Percentiles rank a stretch among this genome's conserved stretches.
These are phyloP conservation scores for Hirtodrosophila trivittata DNA, from an alignment of 2,888 invertebrate genomes.

Conservation along the genomic window DNA sequence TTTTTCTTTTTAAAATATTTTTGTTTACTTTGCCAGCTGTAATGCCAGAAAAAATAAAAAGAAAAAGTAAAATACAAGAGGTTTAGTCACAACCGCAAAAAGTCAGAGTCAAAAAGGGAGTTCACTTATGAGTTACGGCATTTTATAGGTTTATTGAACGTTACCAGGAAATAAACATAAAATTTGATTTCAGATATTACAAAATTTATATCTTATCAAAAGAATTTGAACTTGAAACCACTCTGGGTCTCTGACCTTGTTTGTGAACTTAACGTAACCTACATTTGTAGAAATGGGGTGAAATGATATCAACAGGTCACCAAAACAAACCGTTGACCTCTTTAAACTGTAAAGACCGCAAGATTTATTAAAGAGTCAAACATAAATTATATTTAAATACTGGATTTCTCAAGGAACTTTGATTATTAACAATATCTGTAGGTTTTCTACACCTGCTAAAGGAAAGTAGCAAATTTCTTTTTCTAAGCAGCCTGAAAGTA, in stretches of 20 bases:
- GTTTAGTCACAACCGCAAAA: conserved; percentile 49
- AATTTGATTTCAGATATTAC: no score
- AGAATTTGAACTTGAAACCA: not conserved
- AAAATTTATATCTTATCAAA: not conserved
- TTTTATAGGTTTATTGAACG: not conserved
- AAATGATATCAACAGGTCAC: no score
- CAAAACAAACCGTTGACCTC: no score
- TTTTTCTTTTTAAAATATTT: conserved; percentile 21
- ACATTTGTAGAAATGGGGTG: not conserved
- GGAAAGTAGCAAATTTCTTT: no score
- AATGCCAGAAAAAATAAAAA: conserved; percentile 54
- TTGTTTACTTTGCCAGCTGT: conserved; percentile 50
- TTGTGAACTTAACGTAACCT: not conserved
- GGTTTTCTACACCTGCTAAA: no score
- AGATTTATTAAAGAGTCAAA: no score
- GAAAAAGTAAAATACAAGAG: conserved; percentile 26
- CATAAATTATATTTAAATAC: no score
- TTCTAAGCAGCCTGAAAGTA: not conserved
- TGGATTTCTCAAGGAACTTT: no score
- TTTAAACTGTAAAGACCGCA: no score
- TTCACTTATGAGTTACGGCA: not conserved
- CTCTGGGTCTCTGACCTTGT: not conserved
- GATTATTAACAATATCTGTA: no score
- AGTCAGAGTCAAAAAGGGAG: conserved; percentile 1
- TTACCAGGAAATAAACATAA: no score